A percentile compares a stretch with the other conserved stretches of the same genome.
These are phyloP conservation scores for Ammospiza caudacuta DNA, from an alignment of 2,113 vertebrate genomes.

Conservation along the genomic window DNA sequence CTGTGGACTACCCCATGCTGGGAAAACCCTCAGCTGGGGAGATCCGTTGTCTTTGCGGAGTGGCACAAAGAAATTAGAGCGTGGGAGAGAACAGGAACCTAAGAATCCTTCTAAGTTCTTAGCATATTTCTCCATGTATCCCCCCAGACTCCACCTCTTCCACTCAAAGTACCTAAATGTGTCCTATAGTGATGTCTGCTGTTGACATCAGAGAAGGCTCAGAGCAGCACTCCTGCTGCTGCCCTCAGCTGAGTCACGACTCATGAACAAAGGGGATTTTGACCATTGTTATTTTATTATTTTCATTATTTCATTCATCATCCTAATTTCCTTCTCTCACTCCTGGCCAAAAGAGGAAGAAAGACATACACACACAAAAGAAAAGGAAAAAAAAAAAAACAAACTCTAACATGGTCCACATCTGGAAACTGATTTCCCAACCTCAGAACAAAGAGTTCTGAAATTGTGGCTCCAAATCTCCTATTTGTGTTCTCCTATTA, in stretches of 20 bases:
- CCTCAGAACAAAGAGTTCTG: slow-evolving; percentile 64
- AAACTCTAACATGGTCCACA: slow-evolving; percentile 19
- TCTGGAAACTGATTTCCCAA: slow-evolving; percentile 71
- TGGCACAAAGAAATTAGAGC: not conserved
- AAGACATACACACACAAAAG: not conserved
- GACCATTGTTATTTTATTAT: slow-evolving; percentile 70
- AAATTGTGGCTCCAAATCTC: slow-evolving; percentile 45
- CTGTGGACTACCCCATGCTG: slow-evolving; percentile 65
- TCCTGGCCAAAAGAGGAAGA: slow-evolving; percentile 41
- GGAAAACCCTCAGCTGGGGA: slow-evolving; percentile 63
- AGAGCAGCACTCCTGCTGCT: slow-evolving; percentile 27
- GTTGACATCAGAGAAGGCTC: slow-evolving; percentile 47
- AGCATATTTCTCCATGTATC: not conserved
- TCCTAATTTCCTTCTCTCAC: slow-evolving; percentile 58
- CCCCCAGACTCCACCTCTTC: slow-evolving; percentile 29
- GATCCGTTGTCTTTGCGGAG: slow-evolving; percentile 40
- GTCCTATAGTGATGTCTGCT: slow-evolving; percentile 7
- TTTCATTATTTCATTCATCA: slow-evolving; percentile 74
- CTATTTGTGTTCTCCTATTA: slow-evolving; percentile 56
- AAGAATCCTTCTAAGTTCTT: not conserved
- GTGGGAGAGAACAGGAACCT: slow-evolving; percentile 41
- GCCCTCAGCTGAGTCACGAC: slow-evolving; percentile 59
- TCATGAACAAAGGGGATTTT: slow-evolving; percentile 58
- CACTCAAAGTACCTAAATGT: slow-evolving; percentile 3
- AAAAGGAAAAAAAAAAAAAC: not conserved